Evolutionary conservation across 2,113 vertebrate species (phyloP), one percentile per base, ranked within the genome.

Genomic region (Pagrus major): DNA sequence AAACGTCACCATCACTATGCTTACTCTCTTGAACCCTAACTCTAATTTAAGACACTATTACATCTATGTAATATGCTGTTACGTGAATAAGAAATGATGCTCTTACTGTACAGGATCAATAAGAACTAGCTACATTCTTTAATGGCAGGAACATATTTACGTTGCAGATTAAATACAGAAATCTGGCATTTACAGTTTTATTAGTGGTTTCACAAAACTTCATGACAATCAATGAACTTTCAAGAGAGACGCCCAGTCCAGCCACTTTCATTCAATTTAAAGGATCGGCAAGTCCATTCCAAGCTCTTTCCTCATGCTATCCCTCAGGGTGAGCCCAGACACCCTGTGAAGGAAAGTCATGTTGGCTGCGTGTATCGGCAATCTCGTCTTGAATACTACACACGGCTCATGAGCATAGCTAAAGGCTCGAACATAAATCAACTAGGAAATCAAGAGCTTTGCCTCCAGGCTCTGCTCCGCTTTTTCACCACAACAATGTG

Each of bases 361-460:
- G 60, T 20, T 56, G 47, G 55, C 55, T 35, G 61, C 11, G 31
- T 47, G 56, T 71, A 56, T 47, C 41, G 5, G 39, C 39, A 67
- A 2, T 64, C 51, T 47, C 6, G 9, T 46, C 58, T 74, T 15
- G 4, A 75, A 47, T 49, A 54, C 23, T 49, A 29, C 21, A 41
- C 23, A 52, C 6, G 63, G 31, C 10, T 71, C 29, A 52, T 21
- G 23, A 64, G 29, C 27, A 52, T 33, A 37, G 33, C 41, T 11
- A 27, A 65, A 8, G 37, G 33, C 64, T 23, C 42, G 27, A 55
- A 68, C 25, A 66, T 71, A 70, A 67, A 59, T 55, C 66, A 49
- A 15, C 66, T n/a, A 5, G 20, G 14, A 55, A 59, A 76, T 56
- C 16, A 4, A 59, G 41, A 52, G 4, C 23, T 52, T 39, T 4